Conservation (phyloP, 1,140 invertebrate genomes). For the Zaprionus ornatus region DNA sequence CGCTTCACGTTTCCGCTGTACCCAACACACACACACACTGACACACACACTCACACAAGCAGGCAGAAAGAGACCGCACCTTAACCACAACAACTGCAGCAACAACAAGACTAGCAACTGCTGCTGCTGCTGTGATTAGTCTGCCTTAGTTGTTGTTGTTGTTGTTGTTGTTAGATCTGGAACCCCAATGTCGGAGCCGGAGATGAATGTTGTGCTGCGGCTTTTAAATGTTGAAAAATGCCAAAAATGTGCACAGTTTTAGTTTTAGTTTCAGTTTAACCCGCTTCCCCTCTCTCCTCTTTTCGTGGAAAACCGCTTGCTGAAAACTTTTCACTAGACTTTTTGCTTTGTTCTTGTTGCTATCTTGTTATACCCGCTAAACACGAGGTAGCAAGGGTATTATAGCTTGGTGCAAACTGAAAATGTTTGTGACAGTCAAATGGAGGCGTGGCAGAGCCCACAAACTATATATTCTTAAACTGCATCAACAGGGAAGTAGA, state of each 20-base stretch:
- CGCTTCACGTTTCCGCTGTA: slow-evolving; percentile 76
- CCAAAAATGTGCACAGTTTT: slow-evolving; percentile 41
- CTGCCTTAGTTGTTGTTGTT: slow-evolving; percentile 70
- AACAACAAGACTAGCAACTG: slow-evolving; percentile 39
- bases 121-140: slow-evolving; percentile 63
- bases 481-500: too few relatives aligned
- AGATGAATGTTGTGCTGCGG: slow-evolving; percentile 71
- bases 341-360: background rate
- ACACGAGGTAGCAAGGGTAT: too few relatives aligned
- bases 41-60: background rate
- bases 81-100: slow-evolving; percentile 45
- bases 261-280: slow-evolving; percentile 10
- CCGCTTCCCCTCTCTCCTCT: too few relatives aligned
- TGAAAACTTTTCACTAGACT: slow-evolving; percentile 8
- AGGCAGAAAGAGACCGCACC: slow-evolving; percentile 37
- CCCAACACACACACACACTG: slow-evolving; percentile 10
- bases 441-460: too few relatives aligned
- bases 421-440: too few relatives aligned
- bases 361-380: too few relatives aligned
- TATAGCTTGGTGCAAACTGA: too few relatives aligned
- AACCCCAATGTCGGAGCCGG: slow-evolving; percentile 19
- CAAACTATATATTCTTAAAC: too few relatives aligned
- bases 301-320: slow-evolving; percentile 5
- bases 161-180: background rate
- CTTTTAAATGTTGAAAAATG: slow-evolving; percentile 49